Conservation (phyloP, 2,113 vertebrate genomes). For the Phylloscopus trochiloides region DNA sequence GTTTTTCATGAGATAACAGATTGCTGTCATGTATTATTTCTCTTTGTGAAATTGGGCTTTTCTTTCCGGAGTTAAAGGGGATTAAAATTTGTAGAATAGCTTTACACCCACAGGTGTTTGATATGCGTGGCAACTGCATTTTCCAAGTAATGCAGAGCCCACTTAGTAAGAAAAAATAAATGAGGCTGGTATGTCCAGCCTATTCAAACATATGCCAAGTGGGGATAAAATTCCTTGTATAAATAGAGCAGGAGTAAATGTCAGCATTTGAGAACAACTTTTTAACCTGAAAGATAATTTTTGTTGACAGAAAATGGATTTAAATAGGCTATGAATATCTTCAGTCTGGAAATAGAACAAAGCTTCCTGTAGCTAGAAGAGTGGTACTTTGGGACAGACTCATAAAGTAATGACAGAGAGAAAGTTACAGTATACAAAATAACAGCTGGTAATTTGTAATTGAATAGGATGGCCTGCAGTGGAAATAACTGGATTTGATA, state of each 20-base stretch:
- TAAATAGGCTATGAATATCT: constrained; percentile 14
- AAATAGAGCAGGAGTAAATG: constrained; percentile 31
- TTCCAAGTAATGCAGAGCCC: background rate
- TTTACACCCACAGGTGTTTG: background rate
- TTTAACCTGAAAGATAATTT: constrained; percentile 12
- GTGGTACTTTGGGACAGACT: background rate
- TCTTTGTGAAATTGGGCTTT: background rate
- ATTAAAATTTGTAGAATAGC: constrained; percentile 17
- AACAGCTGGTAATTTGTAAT: background rate
- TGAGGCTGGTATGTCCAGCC: background rate
- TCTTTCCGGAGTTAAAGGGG: background rate
- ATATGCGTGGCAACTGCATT: background rate
- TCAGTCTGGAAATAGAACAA: background rate
- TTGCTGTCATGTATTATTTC: background rate
- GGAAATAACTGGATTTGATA: background rate
- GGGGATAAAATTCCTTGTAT: background rate
- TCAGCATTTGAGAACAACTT: background rate
- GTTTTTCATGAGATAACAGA: background rate
- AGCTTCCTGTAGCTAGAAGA: background rate
- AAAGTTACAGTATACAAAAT: background rate
- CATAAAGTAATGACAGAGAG: background rate
- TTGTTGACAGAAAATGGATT: background rate
- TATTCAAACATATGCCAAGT: background rate
- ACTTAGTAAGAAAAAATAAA: background rate
- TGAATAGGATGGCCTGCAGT: background rate